Percentiles rank a stretch among this genome's conserved stretches.
Conservation (phyloP, 2,113 vertebrate species). For the Periophthalmus modestus region DNA sequence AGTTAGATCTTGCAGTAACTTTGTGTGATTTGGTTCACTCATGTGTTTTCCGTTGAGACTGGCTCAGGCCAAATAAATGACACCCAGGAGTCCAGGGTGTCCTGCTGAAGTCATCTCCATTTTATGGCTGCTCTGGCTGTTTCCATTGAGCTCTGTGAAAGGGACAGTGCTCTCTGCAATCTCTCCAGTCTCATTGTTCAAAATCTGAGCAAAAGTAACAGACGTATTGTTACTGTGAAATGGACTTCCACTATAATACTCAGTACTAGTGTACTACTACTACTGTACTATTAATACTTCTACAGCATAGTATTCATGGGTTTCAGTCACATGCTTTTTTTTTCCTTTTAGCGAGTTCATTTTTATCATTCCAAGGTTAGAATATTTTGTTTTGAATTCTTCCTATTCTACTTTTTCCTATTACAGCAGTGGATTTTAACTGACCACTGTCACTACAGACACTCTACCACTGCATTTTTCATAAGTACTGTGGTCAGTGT, state of each 20-base stretch:
- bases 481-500: no score
- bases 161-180: constrained; percentile 13
- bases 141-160: constrained; percentile 41
- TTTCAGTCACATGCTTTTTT: no score
- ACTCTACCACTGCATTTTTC: no score
- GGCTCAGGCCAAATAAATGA: constrained; percentile 41
- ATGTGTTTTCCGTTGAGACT: constrained; percentile 58
- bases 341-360: no score
- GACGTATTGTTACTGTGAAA: not conserved
- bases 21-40: constrained; percentile 24
- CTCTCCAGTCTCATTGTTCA: not conserved
- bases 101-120: constrained; percentile 60
- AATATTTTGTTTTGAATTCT: no score
- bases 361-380: no score
- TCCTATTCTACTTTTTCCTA: no score
- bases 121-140: constrained; percentile 47
- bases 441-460: no score
- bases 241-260: not conserved
- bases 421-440: no score
- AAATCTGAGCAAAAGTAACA: not conserved
- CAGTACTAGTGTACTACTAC: no score
- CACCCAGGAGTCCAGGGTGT: constrained; percentile 42
- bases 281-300: not conserved
- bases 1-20: constrained; percentile 24
- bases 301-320: not conserved